Conservation (phyloP, 2,797 vertebrate genomes). For the Scolopax bukidnonensis region DNA sequence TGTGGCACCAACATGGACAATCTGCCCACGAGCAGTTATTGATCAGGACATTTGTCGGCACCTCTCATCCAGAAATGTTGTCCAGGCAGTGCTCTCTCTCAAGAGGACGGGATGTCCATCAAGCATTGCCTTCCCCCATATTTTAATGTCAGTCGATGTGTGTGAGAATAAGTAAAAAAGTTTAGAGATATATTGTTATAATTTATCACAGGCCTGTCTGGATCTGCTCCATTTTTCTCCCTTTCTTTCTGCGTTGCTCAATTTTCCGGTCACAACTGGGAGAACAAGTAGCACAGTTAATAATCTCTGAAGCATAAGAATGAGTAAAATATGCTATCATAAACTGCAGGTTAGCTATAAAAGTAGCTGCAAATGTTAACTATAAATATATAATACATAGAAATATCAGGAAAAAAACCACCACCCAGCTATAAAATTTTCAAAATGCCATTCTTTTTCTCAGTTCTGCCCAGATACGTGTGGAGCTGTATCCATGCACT, state of each 20-base stretch:
- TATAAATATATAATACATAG: background rate
- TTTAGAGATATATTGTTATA: background rate
- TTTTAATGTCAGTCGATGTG: background rate
- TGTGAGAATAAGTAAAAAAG: background rate
- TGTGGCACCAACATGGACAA: background rate
- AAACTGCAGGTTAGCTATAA: background rate
- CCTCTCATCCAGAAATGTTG: background rate
- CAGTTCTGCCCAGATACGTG: background rate
- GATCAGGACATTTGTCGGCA: background rate
- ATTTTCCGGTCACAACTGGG: background rate
- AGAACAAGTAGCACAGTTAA: background rate
- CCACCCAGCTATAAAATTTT: background rate
- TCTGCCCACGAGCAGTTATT: background rate
- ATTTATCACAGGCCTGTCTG: background rate
- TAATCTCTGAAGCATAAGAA: background rate
- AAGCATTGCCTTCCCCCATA: accelerated
- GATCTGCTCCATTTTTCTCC: background rate
- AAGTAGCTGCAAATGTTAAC: background rate
- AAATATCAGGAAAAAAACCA: background rate
- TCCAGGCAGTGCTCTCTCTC: background rate
- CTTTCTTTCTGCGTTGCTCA: background rate
- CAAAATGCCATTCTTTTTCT: background rate
- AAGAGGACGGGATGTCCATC: background rate
- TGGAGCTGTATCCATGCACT: background rate
- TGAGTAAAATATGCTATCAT: background rate